A percentile compares a stretch with the other conserved stretches of the same genome.
phyloP scores from a whole-genome alignment of 2,797 vertebrate species.

The Sebastes dallii region DNA sequence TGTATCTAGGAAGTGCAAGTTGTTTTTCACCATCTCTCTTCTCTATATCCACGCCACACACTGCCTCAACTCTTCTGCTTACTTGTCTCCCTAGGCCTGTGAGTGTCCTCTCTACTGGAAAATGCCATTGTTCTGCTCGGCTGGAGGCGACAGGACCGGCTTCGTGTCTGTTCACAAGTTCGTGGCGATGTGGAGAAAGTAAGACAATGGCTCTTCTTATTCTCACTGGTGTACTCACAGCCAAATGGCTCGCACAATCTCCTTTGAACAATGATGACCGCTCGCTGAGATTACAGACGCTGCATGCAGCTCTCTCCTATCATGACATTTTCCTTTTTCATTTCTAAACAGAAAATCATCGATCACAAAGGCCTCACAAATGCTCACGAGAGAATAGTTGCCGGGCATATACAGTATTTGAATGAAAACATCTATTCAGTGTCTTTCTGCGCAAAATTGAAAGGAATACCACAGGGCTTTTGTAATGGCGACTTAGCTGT shows the following conservation, averaged over 20 bases:
- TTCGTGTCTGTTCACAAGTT: constrained; percentile 96
- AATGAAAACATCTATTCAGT: constrained; percentile 48
- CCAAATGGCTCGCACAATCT: constrained; percentile 35
- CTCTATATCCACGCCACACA: constrained; percentile 3
- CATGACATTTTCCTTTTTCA: constrained; percentile 38
- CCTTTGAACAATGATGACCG: constrained; percentile 50
- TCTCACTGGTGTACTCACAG: constrained; percentile 30
- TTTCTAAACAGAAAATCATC: constrained; percentile 34
- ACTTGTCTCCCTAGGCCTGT: constrained; percentile 85
- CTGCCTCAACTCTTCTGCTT: constrained; percentile 4
- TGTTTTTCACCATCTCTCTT: neutral
- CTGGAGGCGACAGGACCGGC: constrained; percentile 94
- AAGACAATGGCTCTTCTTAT: constrained; percentile 80
- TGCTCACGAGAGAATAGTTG: constrained; percentile 13
- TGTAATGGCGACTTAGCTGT: constrained; percentile 19
- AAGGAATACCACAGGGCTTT: constrained; percentile 38
- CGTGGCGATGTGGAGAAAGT: constrained; percentile 98
- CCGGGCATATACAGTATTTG: constrained; percentile 5
- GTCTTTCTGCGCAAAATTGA: constrained; percentile 35
- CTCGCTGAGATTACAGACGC: constrained; percentile 34
- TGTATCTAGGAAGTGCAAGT: neutral
- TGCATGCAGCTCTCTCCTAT: constrained; percentile 20
- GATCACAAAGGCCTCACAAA: constrained; percentile 32
- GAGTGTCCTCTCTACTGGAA: constrained; percentile 98
- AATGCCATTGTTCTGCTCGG: constrained; percentile 91